Conservation (phyloP, 2,113 vertebrate genomes). For the Pygoscelis adeliae region DNA sequence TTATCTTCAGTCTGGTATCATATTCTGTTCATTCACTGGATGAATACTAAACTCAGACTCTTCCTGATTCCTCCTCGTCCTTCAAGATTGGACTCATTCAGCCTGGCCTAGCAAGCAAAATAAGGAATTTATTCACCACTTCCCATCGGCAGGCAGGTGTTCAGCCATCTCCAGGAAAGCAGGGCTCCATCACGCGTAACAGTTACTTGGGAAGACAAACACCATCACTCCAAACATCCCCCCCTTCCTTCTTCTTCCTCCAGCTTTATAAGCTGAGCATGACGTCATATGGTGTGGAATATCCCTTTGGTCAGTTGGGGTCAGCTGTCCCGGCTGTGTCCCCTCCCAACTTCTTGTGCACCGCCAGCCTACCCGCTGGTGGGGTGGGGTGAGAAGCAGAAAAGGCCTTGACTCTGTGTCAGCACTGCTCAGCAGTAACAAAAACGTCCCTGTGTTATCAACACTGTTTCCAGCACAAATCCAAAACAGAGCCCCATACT, state of each 20-base stretch:
- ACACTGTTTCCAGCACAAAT: not conserved
- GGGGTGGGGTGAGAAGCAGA: not conserved
- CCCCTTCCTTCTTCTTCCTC: too few relatives aligned
- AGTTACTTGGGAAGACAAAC: too few relatives aligned
- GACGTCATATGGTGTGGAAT: too few relatives aligned
- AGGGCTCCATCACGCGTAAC: too few relatives aligned
- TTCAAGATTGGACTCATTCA: not conserved
- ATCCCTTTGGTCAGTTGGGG: too few relatives aligned
- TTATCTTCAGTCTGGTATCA: not conserved
- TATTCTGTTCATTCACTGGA: not conserved
- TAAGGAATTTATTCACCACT: not conserved
- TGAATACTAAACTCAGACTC: not conserved
- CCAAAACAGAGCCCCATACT: not conserved
- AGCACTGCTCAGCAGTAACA: not conserved
- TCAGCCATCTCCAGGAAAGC: too few relatives aligned
- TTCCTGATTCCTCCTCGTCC: not conserved
- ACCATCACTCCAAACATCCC: too few relatives aligned
- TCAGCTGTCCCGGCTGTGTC: too few relatives aligned
- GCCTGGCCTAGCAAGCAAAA: not conserved
- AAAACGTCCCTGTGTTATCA: not conserved
- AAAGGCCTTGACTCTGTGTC: not conserved
- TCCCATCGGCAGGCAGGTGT: too few relatives aligned
- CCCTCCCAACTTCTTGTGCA: too few relatives aligned
- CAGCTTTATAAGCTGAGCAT: too few relatives aligned
- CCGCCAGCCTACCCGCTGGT: too few relatives aligned